These are phyloP conservation scores for Diaperis boleti DNA, from an alignment of 2,888 invertebrate species.

Conservation along the genomic window DNA sequence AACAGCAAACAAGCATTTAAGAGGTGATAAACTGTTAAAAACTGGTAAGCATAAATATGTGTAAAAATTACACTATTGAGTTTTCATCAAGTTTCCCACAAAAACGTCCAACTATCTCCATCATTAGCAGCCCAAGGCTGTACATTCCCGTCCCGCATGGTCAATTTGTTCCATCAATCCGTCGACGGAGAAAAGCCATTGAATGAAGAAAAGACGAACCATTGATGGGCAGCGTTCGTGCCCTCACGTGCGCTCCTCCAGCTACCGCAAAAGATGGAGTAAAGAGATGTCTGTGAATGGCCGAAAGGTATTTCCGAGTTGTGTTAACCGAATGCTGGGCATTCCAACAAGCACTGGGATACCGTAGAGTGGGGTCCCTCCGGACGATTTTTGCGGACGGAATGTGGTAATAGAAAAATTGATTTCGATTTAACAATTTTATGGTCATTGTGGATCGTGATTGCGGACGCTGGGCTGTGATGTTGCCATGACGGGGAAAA, in stretches of 20 bases:
- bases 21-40: too few species aligned
- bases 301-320: constrained; percentile 39
- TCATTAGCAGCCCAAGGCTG: not conserved
- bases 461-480: too few species aligned
- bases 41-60: too few species aligned
- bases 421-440: too few species aligned
- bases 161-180: not conserved
- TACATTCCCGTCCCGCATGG: not conserved
- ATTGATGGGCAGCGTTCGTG: constrained; percentile 35
- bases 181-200: not conserved
- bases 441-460: too few species aligned
- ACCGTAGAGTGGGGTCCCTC: too few species aligned
- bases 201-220: constrained; percentile 17
- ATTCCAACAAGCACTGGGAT: constrained; percentile 5
- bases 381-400: too few species aligned
- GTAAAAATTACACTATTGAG: too few species aligned
- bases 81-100: not conserved
- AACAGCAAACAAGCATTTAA: too few species aligned
- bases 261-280: constrained; percentile 41
- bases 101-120: not conserved
- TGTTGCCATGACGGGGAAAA: too few species aligned
- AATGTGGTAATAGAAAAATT: too few species aligned
- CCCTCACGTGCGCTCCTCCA: constrained; percentile 27
- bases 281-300: constrained; percentile 39
- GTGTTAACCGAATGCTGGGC: constrained; percentile 36